Conservation (phyloP, 2,797 vertebrate species). For the Trachops cirrhosus region DNA sequence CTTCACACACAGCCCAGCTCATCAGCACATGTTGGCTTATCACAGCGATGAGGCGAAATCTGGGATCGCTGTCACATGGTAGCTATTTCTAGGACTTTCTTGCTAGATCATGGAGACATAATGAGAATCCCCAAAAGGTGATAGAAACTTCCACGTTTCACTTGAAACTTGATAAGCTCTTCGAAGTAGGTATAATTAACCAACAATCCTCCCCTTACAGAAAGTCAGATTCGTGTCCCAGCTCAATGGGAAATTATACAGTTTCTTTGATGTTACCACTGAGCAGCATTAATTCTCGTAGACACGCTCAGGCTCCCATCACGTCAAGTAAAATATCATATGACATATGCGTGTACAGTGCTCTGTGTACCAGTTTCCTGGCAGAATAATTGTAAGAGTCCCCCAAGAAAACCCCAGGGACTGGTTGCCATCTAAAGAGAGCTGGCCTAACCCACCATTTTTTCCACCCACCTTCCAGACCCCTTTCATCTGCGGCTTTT, state of each 20-base stretch:
- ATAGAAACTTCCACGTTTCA: background rate
- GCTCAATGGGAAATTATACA: background rate
- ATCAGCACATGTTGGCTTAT: background rate
- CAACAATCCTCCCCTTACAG: background rate
- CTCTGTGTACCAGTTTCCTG: background rate
- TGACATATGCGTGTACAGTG: background rate
- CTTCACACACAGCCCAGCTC: background rate
- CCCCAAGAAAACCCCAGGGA: background rate
- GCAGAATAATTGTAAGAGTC: background rate
- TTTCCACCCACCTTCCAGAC: background rate
- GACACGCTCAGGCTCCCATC: background rate
- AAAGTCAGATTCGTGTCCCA: conserved; percentile 8
- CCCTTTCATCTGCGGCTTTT: background rate
- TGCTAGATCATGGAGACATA: background rate
- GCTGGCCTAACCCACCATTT: background rate
- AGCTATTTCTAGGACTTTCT: background rate
- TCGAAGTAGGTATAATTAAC: background rate
- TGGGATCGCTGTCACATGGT: background rate
- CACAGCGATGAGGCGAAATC: background rate
- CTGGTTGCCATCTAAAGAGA: background rate
- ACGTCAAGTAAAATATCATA: background rate
- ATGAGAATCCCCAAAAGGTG: background rate
- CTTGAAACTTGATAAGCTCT: conserved; percentile 8
- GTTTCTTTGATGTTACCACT: background rate
- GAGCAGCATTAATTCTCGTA: background rate